These are phyloP conservation scores for Hydraecia micacea DNA, from an alignment of 2,888 invertebrate species.

Conservation along the genomic window DNA sequence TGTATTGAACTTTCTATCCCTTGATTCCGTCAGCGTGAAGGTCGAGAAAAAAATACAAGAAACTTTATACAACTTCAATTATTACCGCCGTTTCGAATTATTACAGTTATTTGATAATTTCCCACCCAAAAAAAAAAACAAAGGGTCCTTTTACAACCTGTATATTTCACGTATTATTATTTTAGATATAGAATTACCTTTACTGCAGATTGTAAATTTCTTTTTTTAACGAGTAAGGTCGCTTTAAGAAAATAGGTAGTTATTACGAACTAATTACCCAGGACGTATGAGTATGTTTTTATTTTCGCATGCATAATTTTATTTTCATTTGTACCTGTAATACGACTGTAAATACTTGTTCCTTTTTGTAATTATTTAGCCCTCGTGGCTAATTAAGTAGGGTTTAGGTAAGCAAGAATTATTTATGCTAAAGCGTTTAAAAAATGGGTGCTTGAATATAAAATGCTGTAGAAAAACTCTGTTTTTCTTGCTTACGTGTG, in stretches of 20 bases:
- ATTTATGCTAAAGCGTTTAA: conserved; percentile 3
- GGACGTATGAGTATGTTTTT: conserved; percentile 4
- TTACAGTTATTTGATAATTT: too few relatives aligned
- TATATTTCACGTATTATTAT: not conserved
- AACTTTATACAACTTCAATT: too few relatives aligned
- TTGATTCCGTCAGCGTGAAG: too few relatives aligned
- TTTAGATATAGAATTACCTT: not conserved
- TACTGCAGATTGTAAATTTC: not conserved
- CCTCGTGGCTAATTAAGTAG: conserved; percentile 15
- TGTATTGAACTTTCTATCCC: not conserved
- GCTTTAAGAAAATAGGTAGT: not conserved
- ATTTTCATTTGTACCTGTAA: conserved; percentile 28
- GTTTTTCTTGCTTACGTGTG: not conserved
- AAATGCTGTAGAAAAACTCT: not conserved
- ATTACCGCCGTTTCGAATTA: too few relatives aligned
- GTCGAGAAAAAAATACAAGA: not conserved
- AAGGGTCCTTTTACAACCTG: too few relatives aligned
- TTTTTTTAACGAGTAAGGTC: not conserved
- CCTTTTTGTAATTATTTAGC: conserved; percentile 18
- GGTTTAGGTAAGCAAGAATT: not conserved
- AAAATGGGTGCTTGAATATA: conserved; percentile 9
- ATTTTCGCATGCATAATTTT: conserved; percentile 25
- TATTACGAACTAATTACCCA: conserved; percentile 1
- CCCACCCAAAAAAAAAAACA: too few relatives aligned
- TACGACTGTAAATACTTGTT: not conserved